Conservation (phyloP, 2,888 invertebrate species). For the Sabatieria punctata region DNA sequence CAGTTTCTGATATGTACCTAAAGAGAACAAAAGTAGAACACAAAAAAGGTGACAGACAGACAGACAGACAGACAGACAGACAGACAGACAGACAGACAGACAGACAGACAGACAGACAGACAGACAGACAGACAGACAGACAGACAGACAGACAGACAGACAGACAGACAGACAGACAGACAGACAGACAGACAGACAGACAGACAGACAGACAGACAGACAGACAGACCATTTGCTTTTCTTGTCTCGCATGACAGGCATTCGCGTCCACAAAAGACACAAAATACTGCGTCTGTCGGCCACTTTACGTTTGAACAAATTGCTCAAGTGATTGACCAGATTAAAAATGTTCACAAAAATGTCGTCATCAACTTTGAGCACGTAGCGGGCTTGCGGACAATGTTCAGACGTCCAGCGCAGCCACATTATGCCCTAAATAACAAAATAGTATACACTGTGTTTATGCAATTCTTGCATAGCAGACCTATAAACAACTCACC, state of each 20-base stretch:
- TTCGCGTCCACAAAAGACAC: constrained; percentile 33
- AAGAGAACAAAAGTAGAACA: not conserved
- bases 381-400: constrained; percentile 7
- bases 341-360: constrained; percentile 11
- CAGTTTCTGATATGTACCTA: constrained; percentile 27
- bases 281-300: constrained; percentile 15
- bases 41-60: not conserved
- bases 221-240: constrained; percentile 31
- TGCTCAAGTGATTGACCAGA: constrained; percentile 7
- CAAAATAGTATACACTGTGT: not conserved
- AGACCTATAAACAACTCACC: not conserved
- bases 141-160: no score
- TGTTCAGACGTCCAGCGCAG: constrained; percentile 6
- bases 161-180: no score
- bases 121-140: no score
- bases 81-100: no score
- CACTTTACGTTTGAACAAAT: constrained; percentile 1
- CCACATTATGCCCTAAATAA: constrained; percentile 9
- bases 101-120: no score
- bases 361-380: constrained; percentile 12
- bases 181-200: no score
- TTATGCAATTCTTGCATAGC: not conserved
- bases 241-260: constrained; percentile 30
- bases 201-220: no score
- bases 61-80: no score